Evolutionary conservation across 2,888 invertebrate species (phyloP), one percentile per base, ranked within the genome.

Genomic region (Heteromyza rotundicornis): DNA sequence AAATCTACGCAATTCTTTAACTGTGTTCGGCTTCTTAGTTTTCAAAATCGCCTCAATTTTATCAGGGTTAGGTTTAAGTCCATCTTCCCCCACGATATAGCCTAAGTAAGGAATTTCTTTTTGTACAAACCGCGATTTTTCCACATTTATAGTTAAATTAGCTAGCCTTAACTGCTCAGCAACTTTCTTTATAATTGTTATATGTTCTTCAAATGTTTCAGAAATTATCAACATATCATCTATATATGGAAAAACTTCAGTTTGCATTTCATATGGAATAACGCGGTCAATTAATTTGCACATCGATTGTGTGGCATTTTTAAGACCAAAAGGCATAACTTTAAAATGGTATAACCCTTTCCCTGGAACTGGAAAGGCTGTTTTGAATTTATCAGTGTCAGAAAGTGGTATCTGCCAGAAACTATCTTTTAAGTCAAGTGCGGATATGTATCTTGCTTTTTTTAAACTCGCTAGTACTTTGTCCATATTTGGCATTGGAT

Each of bases 211-310:
- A 8, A 63, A 60, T 35, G 53, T 52, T 7, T 14, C 8, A 2
- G 63, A 52, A 14, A 61, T 53, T 0, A 64, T 19, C 0, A 64
- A 40, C 1, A 58, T 27, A 36, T 61, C 64, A 7, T 60, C 57
- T 5, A 63, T 22, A 59, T 63, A 60, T 0, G 50, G 24, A 44
- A 55, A 59, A 2, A 63, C 59, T 2, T 16, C n/a, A 51, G 55
- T 52, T 19, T 47, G 22, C n/a, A 63, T 14, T n/a, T 22, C 23
- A 16, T 44, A 17, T 8, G 64, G 66, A 22, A 68, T 47, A 2
- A 65, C 50, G 10, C 59, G 54, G 49, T 68, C 67, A 32, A 70
- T 55, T 14, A 70, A 36, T 1, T 67, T 47, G 57, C 67, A 68
- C 27, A 56, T 49, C 2, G 47, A 8, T 20, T 58, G 53, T 1